Evolutionary conservation across 1,140 invertebrate species (phyloP).

Genomic region (Drosophila arizonae): DNA sequence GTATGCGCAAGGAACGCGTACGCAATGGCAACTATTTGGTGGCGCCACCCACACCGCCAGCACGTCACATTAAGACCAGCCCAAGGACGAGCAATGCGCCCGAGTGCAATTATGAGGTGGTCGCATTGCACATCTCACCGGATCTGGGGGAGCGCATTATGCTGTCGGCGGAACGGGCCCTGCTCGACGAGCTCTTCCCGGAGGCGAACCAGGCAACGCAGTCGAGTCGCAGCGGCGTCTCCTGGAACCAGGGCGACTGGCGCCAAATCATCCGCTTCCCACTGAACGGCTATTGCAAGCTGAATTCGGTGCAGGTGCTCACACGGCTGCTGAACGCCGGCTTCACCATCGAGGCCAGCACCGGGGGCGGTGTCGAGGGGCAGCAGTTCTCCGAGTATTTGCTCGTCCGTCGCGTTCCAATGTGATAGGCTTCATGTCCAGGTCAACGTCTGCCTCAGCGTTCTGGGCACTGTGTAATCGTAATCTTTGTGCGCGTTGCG

Average conservation of each 20-base stretch:
- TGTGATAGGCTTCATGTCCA: slow-evolving; percentile 73
- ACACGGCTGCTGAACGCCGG: slow-evolving; percentile 93
- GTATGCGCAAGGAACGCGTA: slow-evolving; percentile 88
- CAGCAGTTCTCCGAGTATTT: slow-evolving; percentile 97
- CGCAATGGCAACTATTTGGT: slow-evolving; percentile 84
- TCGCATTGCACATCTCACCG: slow-evolving; percentile 93
- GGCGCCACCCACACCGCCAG: slow-evolving; percentile 76
- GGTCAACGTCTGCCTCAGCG: slow-evolving; percentile 22
- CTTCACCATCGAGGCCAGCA: slow-evolving; percentile 92
- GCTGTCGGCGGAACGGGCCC: slow-evolving; percentile 90
- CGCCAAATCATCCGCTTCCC: slow-evolving; percentile 95
- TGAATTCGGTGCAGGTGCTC: slow-evolving; percentile 95
- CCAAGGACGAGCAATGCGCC: slow-evolving; percentile 70
- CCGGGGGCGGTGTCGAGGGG: slow-evolving; percentile 94
- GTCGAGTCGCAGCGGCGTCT: slow-evolving; percentile 90
- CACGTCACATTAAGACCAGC: slow-evolving; percentile 73
- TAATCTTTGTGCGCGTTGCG: slow-evolving; percentile 50
- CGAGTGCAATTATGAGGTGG: slow-evolving; percentile 88
- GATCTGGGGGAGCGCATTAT: slow-evolving; percentile 94
- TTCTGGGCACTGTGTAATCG: slow-evolving; percentile 40
- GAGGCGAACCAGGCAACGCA: slow-evolving; percentile 93
- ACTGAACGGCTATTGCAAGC: slow-evolving; percentile 95
- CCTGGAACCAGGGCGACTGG: slow-evolving; percentile 93
- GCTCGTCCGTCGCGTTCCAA: slow-evolving; percentile 87
- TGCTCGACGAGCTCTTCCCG: slow-evolving; percentile 94